Percentiles rank a stretch among this genome's conserved stretches.
Conservation (phyloP, 2,888 invertebrate species). For the Meloe dianella region DNA sequence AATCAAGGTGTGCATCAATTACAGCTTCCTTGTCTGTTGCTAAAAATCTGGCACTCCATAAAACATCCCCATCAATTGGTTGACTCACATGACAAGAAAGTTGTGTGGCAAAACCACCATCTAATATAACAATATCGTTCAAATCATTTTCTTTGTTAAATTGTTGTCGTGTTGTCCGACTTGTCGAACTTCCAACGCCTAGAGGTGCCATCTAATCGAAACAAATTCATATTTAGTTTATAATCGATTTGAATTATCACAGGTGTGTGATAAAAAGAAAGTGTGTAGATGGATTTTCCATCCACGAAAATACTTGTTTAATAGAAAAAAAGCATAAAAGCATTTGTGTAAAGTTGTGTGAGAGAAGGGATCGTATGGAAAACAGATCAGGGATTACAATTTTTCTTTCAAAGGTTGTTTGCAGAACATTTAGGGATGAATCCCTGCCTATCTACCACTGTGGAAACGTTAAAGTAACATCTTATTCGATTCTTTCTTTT, state of each 20-base stretch:
- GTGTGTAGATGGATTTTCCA: background rate
- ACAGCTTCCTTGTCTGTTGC: constrained; percentile 81
- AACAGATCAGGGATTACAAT: constrained; percentile 9
- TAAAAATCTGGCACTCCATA: constrained; percentile 88
- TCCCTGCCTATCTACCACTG: background rate
- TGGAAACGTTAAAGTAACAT: background rate
- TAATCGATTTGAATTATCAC: background rate
- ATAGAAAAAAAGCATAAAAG: constrained; percentile 1
- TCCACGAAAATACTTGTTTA: background rate
- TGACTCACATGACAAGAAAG: constrained; percentile 76
- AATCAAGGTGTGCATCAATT: constrained; percentile 80
- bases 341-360: background rate
- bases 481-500: background rate
- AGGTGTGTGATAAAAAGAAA: background rate
- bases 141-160: constrained; percentile 13
- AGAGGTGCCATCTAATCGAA: constrained; percentile 46
- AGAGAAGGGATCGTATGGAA: background rate
- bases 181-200: constrained; percentile 46
- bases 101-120: constrained; percentile 84
- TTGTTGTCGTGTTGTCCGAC: constrained; percentile 18
- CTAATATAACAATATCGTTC: constrained; percentile 59
- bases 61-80: constrained; percentile 81
- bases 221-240: background rate
- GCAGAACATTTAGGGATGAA: background rate
- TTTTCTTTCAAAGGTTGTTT: constrained; percentile 1